These are phyloP conservation scores for Thermophis baileyi DNA, from an alignment of 2,113 vertebrate species.

Conservation along the genomic window DNA sequence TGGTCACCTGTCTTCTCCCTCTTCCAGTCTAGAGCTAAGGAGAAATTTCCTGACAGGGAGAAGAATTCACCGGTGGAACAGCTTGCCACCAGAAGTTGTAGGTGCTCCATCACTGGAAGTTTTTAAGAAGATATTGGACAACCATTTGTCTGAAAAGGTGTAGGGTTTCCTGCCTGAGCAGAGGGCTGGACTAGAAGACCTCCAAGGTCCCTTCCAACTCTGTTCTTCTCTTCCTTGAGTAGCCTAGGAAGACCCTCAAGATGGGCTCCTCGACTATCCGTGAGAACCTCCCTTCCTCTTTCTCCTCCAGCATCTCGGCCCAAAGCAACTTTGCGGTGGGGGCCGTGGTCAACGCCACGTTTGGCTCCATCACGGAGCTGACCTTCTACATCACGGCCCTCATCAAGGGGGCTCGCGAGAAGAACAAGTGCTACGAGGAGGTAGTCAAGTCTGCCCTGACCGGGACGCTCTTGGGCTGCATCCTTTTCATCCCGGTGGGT, in stretches of 20 bases:
- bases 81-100: too few species aligned
- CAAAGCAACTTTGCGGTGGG: constrained; percentile 89
- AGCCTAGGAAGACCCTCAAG: background rate
- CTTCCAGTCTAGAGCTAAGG: too few species aligned
- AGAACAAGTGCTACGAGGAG: constrained; percentile 81
- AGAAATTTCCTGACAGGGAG: too few species aligned
- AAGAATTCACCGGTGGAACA: too few species aligned
- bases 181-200: background rate
- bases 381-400: constrained; percentile 90
- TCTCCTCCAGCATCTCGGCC: constrained; percentile 77
- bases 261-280: too few species aligned
- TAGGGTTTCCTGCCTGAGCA: too few species aligned
- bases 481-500: constrained; percentile 84
- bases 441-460: constrained; percentile 82
- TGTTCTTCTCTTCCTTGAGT: background rate
- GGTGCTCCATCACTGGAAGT: too few species aligned
- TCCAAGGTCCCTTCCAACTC: background rate
- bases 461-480: constrained; percentile 82
- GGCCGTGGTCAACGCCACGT: constrained; percentile 86
- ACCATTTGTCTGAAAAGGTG: too few species aligned
- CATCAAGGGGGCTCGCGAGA: constrained; percentile 74
- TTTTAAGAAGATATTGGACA: too few species aligned
- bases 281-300: accelerated
- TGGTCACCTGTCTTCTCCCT: too few species aligned
- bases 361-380: constrained; percentile 87